Evolutionary conservation across 1,140 invertebrate genomes (phyloP), one percentile per base, ranked within the genome.

Genomic region (Neotoxoptera formosana): DNA sequence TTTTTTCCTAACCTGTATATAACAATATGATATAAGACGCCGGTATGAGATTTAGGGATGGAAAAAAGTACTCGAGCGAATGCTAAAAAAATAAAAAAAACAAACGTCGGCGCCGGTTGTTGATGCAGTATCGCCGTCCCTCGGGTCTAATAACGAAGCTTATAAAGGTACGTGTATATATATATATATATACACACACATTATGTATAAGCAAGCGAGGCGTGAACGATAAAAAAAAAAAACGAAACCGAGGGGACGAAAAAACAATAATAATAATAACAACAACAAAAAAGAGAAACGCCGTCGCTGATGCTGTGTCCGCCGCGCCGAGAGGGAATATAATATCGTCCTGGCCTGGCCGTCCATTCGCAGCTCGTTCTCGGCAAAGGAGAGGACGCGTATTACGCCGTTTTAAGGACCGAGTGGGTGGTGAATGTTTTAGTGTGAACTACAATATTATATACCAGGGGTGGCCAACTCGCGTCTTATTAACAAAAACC

Each of bases 161-260:
- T 56, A 90, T 76, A 76, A n/a, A 76, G 4, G 60, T 76, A 76
- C 1, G 14, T 67, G 4, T n/a, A 6, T 30, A 17, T n/a, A n/a
- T 53, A 53, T 53, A 53, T n/a, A n/a, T n/a, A n/a, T n/a, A n/a
- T n/a, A n/a, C n/a, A n/a, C n/a, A n/a, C n/a, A n/a, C n/a, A n/a
- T 8, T 25, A 60, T 34, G 14, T n/a, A 76, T 17, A 53, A 53
- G 17, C 60, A 76, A 60, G 3, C 25, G 53, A 90, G 53, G 89
- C 51, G 89, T 90, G 36, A 56, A 90, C 88, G 88, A 90, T 90
- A 53, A 89, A 88, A 90, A 87, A 48, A 53, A 89, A 88, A 90
- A 87, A 48, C 25, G 25, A 87, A 51, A 88, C 25, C 2, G 47
- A 9, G 60, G 4, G 36, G 60, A 9, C 7, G 21, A 41, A 36